Conservation (phyloP, 2,797 vertebrate genomes). For the Mastacembelus armatus region DNA sequence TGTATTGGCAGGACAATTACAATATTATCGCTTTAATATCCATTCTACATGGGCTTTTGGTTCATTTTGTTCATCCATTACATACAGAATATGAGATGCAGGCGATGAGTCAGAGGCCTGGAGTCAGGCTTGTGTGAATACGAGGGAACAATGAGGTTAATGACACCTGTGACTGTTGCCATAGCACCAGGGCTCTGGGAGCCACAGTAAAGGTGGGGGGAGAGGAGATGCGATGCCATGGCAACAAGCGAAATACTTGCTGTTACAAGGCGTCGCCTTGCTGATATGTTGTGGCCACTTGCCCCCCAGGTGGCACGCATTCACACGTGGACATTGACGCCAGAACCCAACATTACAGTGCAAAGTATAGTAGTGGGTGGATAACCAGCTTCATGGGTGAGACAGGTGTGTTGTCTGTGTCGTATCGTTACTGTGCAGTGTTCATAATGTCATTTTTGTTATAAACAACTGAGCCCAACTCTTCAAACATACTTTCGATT, state of each 20-base stretch:
- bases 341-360: conserved; percentile 13
- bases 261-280: conserved; percentile 37
- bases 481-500: no score
- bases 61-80: conserved; percentile 12
- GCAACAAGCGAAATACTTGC: conserved; percentile 70
- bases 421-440: no score
- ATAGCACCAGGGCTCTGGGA: conserved; percentile 69
- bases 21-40: not conserved
- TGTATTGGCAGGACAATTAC: not conserved
- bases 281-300: conserved; percentile 58
- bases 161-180: conserved; percentile 74
- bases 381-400: not conserved
- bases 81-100: not conserved
- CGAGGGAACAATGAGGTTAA: conserved; percentile 57
- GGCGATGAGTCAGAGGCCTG: conserved; percentile 14
- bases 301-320: conserved; percentile 56
- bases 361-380: conserved; percentile 1
- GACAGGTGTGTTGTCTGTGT: not conserved
- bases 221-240: conserved; percentile 59
- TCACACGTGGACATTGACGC: conserved; percentile 13
- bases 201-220: conserved; percentile 18
- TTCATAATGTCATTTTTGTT: no score
- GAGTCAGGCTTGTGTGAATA: conserved; percentile 24
- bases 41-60: not conserved
- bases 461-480: no score